Evolutionary conservation across 1,140 invertebrate genomes (phyloP), one percentile per base, ranked within the genome.

Genomic region (Pseudachorutes palmiensis): DNA sequence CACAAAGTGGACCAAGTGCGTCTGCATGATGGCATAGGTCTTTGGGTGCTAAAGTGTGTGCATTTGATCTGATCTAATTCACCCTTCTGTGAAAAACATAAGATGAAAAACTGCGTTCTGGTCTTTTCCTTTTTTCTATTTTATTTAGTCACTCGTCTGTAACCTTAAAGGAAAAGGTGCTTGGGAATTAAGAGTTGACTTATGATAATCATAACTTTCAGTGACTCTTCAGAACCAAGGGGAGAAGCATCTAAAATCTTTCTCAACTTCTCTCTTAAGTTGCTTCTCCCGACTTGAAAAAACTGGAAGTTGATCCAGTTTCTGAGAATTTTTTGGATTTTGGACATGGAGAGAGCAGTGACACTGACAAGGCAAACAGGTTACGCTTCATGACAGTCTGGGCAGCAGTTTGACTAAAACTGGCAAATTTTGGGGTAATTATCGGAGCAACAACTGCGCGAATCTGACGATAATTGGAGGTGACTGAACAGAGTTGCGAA

Each of bases 101-200:
- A 5, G 24, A 16, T 55, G 5, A 26, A 41, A 41, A 41, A 41
- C 5, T 9, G 5, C 36, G 51, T 55, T 55, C 51, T 55, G 51
- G 14, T 55, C 51, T 55, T 55, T 55, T 16, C n/a, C 51, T 14
- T 55, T 55, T 55, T 55, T 55, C 51, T 26, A 55, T 55, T 55
- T 55, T 55, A 9, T 26, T 26, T 55, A 22, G 3, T 26, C 51
- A 55, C 9, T 55, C 51, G 9, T 55, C 51, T 55, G 51, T 55
- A 55, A 55, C 51, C 51, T 55, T 12, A 41, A 55, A 55, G 24
- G 51, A 5, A 22, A 5, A 5, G 9, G 9, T 22, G 14, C 51
- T 55, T 24, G 12, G 51, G 24, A 55, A 55, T 55, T 55, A 55
- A 55, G 24, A 55, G 12, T 55, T 55, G 36, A 19, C 36, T 45